These are phyloP conservation scores for Oncorhynchus nerka DNA, from an alignment of 2,113 vertebrate species.

Conservation along the genomic window DNA sequence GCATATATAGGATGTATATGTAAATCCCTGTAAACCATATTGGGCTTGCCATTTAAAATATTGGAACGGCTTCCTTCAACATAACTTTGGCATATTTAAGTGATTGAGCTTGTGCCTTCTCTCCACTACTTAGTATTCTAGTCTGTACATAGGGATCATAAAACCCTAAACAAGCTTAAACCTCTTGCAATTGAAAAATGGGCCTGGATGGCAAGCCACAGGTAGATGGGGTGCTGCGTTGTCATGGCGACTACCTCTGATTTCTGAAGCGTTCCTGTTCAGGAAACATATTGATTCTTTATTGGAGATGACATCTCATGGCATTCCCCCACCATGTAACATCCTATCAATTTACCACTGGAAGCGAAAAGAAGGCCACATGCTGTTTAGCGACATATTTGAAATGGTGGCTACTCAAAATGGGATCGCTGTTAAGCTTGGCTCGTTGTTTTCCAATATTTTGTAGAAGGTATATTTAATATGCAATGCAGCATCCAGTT, in stretches of 20 bases:
- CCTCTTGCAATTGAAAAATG: constrained; percentile 1
- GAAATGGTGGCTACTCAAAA: background rate
- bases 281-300: constrained; percentile 33
- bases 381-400: background rate
- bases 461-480: too few species aligned
- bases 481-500: background rate
- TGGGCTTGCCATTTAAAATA: background rate
- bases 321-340: constrained; percentile 18
- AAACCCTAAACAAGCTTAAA: constrained; percentile 25
- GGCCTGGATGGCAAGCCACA: background rate
- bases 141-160: background rate
- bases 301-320: constrained; percentile 35
- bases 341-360: constrained; percentile 23
- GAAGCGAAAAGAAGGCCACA: background rate
- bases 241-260: constrained; percentile 20
- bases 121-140: constrained; percentile 8
- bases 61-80: background rate
- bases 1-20: too few species aligned
- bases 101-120: background rate
- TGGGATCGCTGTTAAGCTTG: background rate
- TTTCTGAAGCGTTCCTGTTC: constrained; percentile 17
- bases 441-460: background rate
- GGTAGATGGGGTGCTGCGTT: constrained; percentile 4
- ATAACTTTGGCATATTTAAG: constrained; percentile 6
- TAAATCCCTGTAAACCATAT: background rate